Conservation (phyloP, 1,140 invertebrate genomes). For the Cyclina sinensis region DNA sequence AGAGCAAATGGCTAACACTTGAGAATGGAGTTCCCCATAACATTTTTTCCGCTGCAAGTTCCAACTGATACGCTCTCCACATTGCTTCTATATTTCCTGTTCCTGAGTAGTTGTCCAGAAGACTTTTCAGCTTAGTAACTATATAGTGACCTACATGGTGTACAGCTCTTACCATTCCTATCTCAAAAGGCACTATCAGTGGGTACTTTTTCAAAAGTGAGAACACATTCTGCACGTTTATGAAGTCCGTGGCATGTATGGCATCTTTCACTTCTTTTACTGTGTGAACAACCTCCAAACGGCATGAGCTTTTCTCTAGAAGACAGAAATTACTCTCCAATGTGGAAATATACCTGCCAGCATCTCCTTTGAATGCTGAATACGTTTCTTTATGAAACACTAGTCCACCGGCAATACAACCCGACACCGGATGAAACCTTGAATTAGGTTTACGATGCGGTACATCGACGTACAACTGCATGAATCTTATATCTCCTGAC, state of each 20-base stretch:
- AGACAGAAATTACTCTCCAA: no score
- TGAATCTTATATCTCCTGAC: no score
- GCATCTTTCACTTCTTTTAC: neutral
- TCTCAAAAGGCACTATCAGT: conserved; percentile 2
- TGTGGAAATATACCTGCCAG: no score
- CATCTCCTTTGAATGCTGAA: no score
- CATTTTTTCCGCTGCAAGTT: conserved; percentile 10
- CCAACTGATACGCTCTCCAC: conserved; percentile 21
- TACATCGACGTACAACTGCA: no score
- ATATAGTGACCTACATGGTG: neutral
- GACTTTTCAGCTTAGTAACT: neutral
- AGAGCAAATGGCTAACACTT: neutral
- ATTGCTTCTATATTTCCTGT: conserved; percentile 32
- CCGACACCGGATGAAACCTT: no score
- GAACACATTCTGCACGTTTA: neutral
- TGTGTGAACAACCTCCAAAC: neutral
- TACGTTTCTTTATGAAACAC: no score
- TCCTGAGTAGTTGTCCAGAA: neutral
- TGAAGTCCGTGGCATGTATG: neutral
- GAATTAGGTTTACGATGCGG: no score
- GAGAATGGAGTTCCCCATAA: neutral
- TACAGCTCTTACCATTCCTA: neutral
- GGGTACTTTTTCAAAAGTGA: neutral
- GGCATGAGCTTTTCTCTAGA: conserved; percentile 6
- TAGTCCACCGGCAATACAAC: no score